Percentiles rank a stretch among this genome's conserved stretches.
Conservation (phyloP, 2,888 invertebrate genomes). For the Campoplex capitator region DNA sequence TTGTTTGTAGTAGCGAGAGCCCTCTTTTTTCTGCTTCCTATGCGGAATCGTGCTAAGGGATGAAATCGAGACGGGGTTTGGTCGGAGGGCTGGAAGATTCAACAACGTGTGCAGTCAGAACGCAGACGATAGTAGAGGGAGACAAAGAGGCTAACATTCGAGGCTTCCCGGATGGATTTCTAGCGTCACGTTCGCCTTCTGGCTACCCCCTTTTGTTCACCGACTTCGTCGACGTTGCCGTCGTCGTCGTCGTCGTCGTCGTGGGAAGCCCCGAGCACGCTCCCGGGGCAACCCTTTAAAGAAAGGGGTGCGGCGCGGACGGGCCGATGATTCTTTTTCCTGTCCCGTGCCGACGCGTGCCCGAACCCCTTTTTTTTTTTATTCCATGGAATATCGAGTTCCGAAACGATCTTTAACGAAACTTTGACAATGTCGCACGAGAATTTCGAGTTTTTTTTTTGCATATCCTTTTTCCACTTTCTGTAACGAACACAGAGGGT, state of each 20-base stretch:
- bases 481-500: too few species aligned
- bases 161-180: conserved; percentile 66
- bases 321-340: neutral
- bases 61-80: conserved; percentile 36
- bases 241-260: conserved; percentile 26
- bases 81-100: conserved; percentile 1
- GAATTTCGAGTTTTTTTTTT: neutral
- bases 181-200: conserved; percentile 54
- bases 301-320: neutral
- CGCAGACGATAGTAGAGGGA: conserved; percentile 3
- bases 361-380: conserved; percentile 51
- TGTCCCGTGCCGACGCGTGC: conserved; percentile 50
- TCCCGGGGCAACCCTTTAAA: conserved; percentile 27
- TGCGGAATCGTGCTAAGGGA: conserved; percentile 49
- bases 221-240: neutral
- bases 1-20: conserved; percentile 9
- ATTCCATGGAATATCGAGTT: conserved; percentile 32
- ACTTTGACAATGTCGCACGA: conserved; percentile 20
- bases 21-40: conserved; percentile 45
- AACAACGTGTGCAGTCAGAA: conserved; percentile 34
- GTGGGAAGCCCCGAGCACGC: conserved; percentile 57
- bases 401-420: conserved; percentile 39
- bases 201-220: conserved; percentile 26
- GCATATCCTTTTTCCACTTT: neutral
- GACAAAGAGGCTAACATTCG: conserved; percentile 11